Percentiles rank a stretch among this genome's conserved stretches.
These are phyloP conservation scores for Sebastes wilsoni DNA, from an alignment of 2,797 vertebrate genomes.

Conservation along the genomic window DNA sequence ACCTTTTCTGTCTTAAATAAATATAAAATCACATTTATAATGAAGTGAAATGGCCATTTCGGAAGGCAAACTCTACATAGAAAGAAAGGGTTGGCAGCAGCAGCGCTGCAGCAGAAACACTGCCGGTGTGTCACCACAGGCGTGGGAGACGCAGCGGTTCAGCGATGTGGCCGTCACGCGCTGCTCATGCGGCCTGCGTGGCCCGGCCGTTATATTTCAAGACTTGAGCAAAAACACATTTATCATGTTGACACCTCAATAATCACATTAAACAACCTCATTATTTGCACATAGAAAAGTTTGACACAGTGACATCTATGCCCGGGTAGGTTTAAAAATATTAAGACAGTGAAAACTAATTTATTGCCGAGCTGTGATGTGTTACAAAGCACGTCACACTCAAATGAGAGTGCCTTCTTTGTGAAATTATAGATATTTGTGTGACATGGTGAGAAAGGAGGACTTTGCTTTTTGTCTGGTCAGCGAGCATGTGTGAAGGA, in stretches of 20 bases:
- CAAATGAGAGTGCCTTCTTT: neutral
- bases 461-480: conserved; percentile 10
- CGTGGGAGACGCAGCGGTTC: too few species aligned
- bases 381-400: neutral
- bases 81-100: too few species aligned
- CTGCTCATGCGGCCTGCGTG: too few species aligned
- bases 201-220: conserved; percentile 1
- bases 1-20: too few species aligned
- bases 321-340: conserved; percentile 9
- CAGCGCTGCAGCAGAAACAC: too few species aligned
- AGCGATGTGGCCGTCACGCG: too few species aligned
- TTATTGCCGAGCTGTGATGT: conserved; percentile 8
- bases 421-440: neutral
- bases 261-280: conserved; percentile 38
- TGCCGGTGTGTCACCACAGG: too few species aligned
- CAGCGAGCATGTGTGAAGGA: neutral
- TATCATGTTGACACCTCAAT: conserved; percentile 28
- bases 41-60: too few species aligned
- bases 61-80: too few species aligned
- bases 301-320: neutral
- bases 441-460: neutral
- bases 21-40: too few species aligned
- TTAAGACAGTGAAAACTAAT: neutral
- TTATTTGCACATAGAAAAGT: conserved; percentile 22
- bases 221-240: conserved; percentile 25